Evolutionary conservation across 2,113 vertebrate genomes (phyloP).

Genomic region (Camelus bactrianus): DNA sequence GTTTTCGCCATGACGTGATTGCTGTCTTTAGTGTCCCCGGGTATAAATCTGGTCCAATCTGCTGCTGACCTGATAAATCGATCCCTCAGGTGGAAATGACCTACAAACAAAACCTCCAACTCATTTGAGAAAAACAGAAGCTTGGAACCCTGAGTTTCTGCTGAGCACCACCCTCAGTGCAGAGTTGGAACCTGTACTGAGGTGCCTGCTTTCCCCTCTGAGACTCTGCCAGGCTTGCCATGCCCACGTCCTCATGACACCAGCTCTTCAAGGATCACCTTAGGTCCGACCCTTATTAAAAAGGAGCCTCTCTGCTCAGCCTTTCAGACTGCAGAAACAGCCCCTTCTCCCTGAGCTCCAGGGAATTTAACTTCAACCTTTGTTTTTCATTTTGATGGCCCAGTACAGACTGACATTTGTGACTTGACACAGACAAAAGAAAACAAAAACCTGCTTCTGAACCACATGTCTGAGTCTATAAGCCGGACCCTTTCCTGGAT

Average conservation of each 20-base stretch:
- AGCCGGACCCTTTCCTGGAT: background rate
- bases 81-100: background rate
- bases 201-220: background rate
- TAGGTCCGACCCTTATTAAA: background rate
- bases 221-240: background rate
- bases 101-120: background rate
- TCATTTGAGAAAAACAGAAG: background rate
- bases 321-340: background rate
- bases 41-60: background rate
- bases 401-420: background rate
- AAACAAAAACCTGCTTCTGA: conserved; percentile 43
- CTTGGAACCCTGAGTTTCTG: background rate
- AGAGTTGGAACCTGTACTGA: background rate
- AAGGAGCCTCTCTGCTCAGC: background rate
- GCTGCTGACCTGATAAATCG: background rate
- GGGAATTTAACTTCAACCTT: conserved; percentile 6
- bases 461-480: background rate
- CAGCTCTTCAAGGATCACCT: background rate
- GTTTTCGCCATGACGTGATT: background rate
- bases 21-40: background rate
- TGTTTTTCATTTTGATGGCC: conserved; percentile 24
- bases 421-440: conserved; percentile 32
- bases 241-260: accelerated
- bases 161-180: background rate
- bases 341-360: background rate